A percentile compares a stretch with the other conserved stretches of the same genome.
These are phyloP conservation scores for zebrafish (Danio rerio) DNA, from an alignment of 2,113 vertebrate species.

Conservation along the genomic window GRCz12tu NC_133197.1:22464001-22464500, in stretches of 20 bases:
- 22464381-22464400: neutral
- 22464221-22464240: neutral
- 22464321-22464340: neutral
- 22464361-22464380: neutral
- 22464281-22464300: neutral
- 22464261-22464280: neutral
- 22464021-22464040: no score
- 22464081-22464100: no score
- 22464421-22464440: neutral
- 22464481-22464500: slow-evolving; percentile 56
- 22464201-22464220: neutral
- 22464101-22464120: no score
- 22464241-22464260: neutral
- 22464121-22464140: no score
- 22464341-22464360: neutral
- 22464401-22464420: neutral
- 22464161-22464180: neutral
- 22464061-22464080: no score
- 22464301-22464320: neutral
- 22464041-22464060: no score
- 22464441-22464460: neutral
- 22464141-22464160: no score
- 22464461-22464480: slow-evolving; percentile 55
- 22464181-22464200: neutral
- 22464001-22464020: no score